A percentile compares a stretch with the other conserved stretches of the same genome.
These are phyloP conservation scores for Vanessa atalanta DNA, from an alignment of 1,140 invertebrate genomes.

Conservation along the genomic window DNA sequence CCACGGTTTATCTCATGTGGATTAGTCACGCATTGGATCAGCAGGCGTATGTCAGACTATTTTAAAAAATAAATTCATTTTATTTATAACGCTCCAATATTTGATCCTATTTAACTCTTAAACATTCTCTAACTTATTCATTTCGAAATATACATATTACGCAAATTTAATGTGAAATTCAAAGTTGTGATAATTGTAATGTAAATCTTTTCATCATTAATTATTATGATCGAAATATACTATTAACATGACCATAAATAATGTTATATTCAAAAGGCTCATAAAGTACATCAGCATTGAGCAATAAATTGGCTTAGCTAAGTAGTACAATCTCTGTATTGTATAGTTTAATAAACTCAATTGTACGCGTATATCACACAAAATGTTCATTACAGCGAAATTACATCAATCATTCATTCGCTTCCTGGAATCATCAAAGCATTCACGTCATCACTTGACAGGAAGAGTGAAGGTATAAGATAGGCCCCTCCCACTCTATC, in stretches of 20 bases:
- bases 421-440: conserved; percentile 55
- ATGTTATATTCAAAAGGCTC: not conserved
- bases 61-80: conserved; percentile 8
- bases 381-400: conserved; percentile 59
- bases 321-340: conserved; percentile 28
- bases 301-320: conserved; percentile 8
- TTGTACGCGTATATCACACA: conserved; percentile 43
- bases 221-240: conserved; percentile 5
- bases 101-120: not conserved
- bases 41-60: conserved; percentile 22
- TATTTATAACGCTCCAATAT: not conserved
- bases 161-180: not conserved
- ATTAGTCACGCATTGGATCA: conserved; percentile 44
- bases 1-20: conserved; percentile 40
- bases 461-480: conserved; percentile 53
- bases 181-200: not conserved
- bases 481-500: conserved; percentile 55
- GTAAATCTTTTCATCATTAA: not conserved
- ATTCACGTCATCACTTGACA: conserved; percentile 64
- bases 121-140: too few species aligned
- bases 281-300: conserved; percentile 6
- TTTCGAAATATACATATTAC: too few species aligned
- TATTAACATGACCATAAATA: conserved; percentile 11
- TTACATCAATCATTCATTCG: conserved; percentile 59
- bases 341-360: conserved; percentile 38